phyloP scores from a whole-genome alignment of 2,113 vertebrate genomes.

The Sphaerodactylus townsendi region DNA sequence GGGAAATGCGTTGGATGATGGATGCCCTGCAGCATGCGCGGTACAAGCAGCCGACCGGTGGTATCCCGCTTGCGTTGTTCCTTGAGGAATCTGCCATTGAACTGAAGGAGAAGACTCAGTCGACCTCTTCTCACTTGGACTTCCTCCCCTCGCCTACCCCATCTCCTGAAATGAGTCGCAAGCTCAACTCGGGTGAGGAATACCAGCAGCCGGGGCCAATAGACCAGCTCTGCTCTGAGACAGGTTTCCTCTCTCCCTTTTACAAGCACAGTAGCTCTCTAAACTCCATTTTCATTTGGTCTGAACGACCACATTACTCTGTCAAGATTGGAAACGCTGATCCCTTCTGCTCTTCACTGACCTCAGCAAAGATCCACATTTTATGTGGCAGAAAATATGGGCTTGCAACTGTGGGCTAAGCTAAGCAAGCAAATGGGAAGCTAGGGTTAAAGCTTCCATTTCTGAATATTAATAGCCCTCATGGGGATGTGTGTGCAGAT shows the following conservation, averaged over 20 bases:
- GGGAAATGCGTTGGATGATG: slow-evolving; percentile 91
- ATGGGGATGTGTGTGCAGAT: too few relatives aligned
- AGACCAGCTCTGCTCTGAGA: neutral
- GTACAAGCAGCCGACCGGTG: slow-evolving; percentile 87
- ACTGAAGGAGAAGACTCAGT: slow-evolving; percentile 74
- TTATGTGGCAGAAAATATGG: neutral
- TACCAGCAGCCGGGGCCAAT: neutral
- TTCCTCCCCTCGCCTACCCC: slow-evolving; percentile 84
- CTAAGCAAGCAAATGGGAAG: too few relatives aligned
- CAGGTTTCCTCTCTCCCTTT: neutral
- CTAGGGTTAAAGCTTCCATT: too few relatives aligned
- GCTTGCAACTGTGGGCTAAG: neutral
- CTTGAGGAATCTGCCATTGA: slow-evolving; percentile 72
- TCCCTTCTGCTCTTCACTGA: neutral
- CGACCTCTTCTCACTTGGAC: slow-evolving; percentile 80
- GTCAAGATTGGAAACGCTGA: neutral
- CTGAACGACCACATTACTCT: too few relatives aligned
- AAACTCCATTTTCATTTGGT: too few relatives aligned
- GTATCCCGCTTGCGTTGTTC: slow-evolving; percentile 82
- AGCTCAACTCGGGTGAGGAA: slow-evolving; percentile 79
- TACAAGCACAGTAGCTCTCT: neutral
- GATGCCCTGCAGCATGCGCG: slow-evolving; percentile 88
- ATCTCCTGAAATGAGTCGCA: slow-evolving; percentile 80
- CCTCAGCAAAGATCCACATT: neutral
- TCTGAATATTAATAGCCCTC: too few relatives aligned